Conservation (phyloP, 1,140 invertebrate genomes). For the Augochlora pura region DNA sequence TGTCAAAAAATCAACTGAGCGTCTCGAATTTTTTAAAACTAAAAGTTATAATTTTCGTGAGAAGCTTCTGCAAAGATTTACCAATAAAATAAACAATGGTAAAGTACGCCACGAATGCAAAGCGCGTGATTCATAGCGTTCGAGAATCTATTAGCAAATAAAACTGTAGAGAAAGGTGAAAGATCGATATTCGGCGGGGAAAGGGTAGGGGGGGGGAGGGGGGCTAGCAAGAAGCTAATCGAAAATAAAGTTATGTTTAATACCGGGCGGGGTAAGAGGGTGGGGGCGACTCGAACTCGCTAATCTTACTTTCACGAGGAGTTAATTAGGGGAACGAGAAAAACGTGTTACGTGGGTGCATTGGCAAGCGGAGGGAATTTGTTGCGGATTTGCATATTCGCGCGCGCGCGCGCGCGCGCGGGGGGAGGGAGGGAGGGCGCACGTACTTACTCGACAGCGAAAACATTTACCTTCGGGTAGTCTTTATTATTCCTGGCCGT, state of each 20-base stretch:
- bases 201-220: too few relatives aligned
- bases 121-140: too few relatives aligned
- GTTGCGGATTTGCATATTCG: conserved; percentile 71
- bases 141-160: too few relatives aligned
- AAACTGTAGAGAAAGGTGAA: not conserved
- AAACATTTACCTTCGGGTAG: conserved; percentile 66
- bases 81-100: too few relatives aligned
- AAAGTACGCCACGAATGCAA: too few relatives aligned
- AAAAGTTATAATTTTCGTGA: too few relatives aligned
- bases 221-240: conserved; percentile 42
- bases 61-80: too few relatives aligned
- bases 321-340: conserved; percentile 65
- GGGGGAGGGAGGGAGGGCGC: too few relatives aligned
- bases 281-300: conserved; percentile 55
- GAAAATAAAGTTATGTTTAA: conserved; percentile 61
- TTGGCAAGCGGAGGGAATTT: conserved; percentile 55
- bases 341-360: conserved; percentile 61
- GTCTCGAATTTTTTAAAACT: too few relatives aligned
- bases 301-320: conserved; percentile 69
- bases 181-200: not conserved
- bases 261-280: not conserved
- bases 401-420: too few relatives aligned
- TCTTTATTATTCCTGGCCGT: conserved; percentile 66
- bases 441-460: conserved; percentile 62
- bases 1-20: too few relatives aligned